Conservation (phyloP, 2,888 invertebrate genomes). For the Philereme vetulata region DNA sequence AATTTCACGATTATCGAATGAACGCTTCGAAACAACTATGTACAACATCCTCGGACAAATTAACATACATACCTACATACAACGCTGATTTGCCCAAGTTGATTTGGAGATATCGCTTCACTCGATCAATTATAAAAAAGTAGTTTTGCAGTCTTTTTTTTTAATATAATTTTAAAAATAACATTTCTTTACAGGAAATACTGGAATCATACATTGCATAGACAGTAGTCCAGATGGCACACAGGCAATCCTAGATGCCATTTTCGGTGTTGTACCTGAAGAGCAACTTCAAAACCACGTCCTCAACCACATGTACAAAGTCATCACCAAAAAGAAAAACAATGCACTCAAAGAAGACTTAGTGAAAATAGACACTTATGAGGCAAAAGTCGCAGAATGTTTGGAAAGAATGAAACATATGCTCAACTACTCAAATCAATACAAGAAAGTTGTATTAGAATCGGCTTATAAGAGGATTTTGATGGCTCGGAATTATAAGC, state of each 20-base stretch:
- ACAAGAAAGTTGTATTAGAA: constrained; percentile 45
- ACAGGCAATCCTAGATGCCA: constrained; percentile 47
- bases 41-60: too few species aligned
- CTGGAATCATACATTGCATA: constrained; percentile 56
- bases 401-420: constrained; percentile 38
- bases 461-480: constrained; percentile 48
- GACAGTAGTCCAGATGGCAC: constrained; percentile 61
- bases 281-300: constrained; percentile 48
- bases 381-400: constrained; percentile 44
- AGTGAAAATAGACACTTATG: constrained; percentile 39
- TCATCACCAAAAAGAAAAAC: constrained; percentile 42
- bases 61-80: too few species aligned
- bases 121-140: too few species aligned
- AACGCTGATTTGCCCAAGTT: too few species aligned
- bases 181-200: constrained; percentile 47
- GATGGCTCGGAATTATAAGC: constrained; percentile 49
- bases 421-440: constrained; percentile 47
- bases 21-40: too few species aligned
- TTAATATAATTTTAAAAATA: too few species aligned
- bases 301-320: constrained; percentile 44
- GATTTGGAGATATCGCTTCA: too few species aligned
- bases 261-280: constrained; percentile 47
- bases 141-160: too few species aligned
- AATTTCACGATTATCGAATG: too few species aligned
- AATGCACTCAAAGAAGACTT: constrained; percentile 39